Conservation (phyloP, 2,888 invertebrate genomes). For the Dioctria linearis region DNA sequence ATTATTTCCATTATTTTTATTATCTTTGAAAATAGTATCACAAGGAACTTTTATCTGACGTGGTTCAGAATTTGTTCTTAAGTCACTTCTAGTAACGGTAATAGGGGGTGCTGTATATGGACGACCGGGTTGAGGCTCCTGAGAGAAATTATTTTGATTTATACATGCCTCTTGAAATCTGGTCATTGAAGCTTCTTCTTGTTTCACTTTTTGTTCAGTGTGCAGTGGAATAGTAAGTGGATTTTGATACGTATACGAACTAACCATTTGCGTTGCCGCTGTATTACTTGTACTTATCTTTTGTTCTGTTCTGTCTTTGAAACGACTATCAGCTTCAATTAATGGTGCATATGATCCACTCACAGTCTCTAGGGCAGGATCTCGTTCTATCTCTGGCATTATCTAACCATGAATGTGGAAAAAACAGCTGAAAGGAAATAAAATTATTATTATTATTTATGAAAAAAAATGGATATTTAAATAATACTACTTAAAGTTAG, state of each 20-base stretch:
- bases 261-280: conserved; percentile 56
- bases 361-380: conserved; percentile 68
- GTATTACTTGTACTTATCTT: background rate
- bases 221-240: conserved; percentile 67
- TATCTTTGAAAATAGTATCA: conserved; percentile 15
- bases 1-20: conserved; percentile 18
- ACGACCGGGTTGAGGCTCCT: conserved; percentile 15
- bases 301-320: conserved; percentile 9
- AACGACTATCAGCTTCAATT: conserved; percentile 62
- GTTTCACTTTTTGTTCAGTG: conserved; percentile 55
- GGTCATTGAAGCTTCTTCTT: conserved; percentile 19
- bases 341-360: conserved; percentile 67
- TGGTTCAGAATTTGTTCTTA: conserved; percentile 53
- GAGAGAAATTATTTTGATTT: background rate
- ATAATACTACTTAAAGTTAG: no score
- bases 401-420: conserved; percentile 29
- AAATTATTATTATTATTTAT: background rate
- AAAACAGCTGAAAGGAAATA: conserved; percentile 53
- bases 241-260: conserved; percentile 68
- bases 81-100: conserved; percentile 5
- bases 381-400: conserved; percentile 70
- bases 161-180: conserved; percentile 14
- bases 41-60: conserved; percentile 15
- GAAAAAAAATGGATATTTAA: no score
- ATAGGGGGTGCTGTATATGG: conserved; percentile 51